Base-by-base conservation (phyloP, 2,888 invertebrate species). In the Auanema freiburgensis region DNA sequence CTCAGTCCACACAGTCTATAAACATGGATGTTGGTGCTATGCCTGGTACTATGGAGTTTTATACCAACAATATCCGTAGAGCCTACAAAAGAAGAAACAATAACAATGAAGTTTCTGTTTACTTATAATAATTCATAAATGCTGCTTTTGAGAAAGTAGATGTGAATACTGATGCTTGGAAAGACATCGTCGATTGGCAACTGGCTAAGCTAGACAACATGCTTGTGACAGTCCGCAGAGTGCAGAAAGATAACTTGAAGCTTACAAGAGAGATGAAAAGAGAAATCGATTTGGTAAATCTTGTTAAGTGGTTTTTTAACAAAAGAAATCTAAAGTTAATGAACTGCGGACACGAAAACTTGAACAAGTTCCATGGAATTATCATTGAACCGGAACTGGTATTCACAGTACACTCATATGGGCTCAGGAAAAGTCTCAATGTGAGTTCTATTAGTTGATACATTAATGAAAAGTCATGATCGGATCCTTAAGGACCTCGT, bases 351-450 rank as follows among this genome's bases (percentile, higher is more conserved):
- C 94, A 96, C 87, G 93, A 93, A 85, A 95, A 96, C 86, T 89
- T 96, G 72, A 95, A 94, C 87, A 91, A 92, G 63, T 96, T 96
- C 87, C 92, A 94, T 84, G 96, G 96, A 69, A 57, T 72, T 4
- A 65, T 75, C 55, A 72, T 72, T 68, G 93, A 95, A 85, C 91
- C 92, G 63, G 90, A 91, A 87, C 89, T 91, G 78, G 90, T 95
- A 83, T 88, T 92, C 83, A 89, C 96, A 85, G 90, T 95, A 86
- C 93, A 92, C 69, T 93, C 94, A 87, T 96, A 96, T 87, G 95
- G 95, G 87, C 91, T 93, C 86, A 93, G 94, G 88, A 96, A 96
- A 85, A 94, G 94, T 87, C 89, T 96, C 84, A 92, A 93, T 60
- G 74, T 72, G 12, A 21, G 59, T 49, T 49, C 40, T n/a, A 40